These are phyloP conservation scores for Apoda limacodes DNA, from an alignment of 2,888 invertebrate species.

Conservation along the genomic window DNA sequence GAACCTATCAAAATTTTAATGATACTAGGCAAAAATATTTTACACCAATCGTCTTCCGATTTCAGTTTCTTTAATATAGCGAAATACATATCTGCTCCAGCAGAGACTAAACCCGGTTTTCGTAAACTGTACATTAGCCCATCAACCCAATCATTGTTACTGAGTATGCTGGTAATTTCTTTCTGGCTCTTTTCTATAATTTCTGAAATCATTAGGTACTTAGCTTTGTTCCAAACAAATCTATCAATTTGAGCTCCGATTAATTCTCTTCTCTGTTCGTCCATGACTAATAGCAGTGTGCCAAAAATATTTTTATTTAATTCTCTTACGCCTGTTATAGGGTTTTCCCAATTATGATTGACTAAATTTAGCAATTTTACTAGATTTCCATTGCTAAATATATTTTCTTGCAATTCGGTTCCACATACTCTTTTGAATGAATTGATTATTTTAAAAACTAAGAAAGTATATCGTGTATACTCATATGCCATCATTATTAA, in stretches of 20 bases:
- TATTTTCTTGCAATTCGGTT: slow-evolving; percentile 32
- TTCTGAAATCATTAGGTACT: slow-evolving; percentile 68
- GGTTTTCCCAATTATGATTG: slow-evolving; percentile 73
- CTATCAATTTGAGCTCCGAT: slow-evolving; percentile 39
- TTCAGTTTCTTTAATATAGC: slow-evolving; percentile 49
- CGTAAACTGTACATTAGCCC: slow-evolving; percentile 51
- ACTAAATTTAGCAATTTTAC: slow-evolving; percentile 55
- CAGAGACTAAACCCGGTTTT: slow-evolving; percentile 67
- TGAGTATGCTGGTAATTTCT: slow-evolving; percentile 21
- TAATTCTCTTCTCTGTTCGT: slow-evolving; percentile 27
- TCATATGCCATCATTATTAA: slow-evolving; percentile 45
- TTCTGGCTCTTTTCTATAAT: slow-evolving; percentile 39
- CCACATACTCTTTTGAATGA: slow-evolving; percentile 48
- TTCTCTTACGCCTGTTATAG: slow-evolving; percentile 66
- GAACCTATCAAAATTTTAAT: slow-evolving; percentile 31
- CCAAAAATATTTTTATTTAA: slow-evolving; percentile 60
- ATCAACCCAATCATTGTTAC: slow-evolving; percentile 32
- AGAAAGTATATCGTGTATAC: slow-evolving; percentile 64
- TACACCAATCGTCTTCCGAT: slow-evolving; percentile 50
- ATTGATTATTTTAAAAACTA: slow-evolving; percentile 60
- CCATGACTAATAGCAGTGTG: slow-evolving; percentile 34
- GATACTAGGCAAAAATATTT: slow-evolving; percentile 39
- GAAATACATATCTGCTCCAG: slow-evolving; percentile 72
- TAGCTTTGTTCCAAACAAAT: slow-evolving; percentile 71
- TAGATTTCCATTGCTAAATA: slow-evolving; percentile 36